Evolutionary conservation across 37 sponge, comb jelly and placozoan species (phyloP), one percentile per base, ranked within the genome.

Genomic region (Theonella swinhoei): DNA sequence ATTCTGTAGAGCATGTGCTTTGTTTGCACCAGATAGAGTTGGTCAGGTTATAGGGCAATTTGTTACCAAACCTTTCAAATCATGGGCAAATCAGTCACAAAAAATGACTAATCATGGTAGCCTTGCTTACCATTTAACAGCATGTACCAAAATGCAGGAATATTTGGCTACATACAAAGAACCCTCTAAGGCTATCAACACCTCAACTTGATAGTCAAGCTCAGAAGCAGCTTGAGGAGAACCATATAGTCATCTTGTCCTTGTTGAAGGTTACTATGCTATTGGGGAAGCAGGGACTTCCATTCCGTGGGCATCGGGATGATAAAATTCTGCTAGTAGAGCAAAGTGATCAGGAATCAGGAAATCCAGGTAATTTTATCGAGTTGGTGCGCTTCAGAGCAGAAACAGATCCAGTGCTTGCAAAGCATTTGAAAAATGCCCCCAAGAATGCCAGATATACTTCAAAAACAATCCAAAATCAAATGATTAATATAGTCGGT

Each of bases 401-500:
- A 32, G 84, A 91, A 34, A 91, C 87, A 47, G 92, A 91, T 66
- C 26, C 83, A 3, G 63, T 76, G 68, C 78, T 91, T 17, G 33
- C 71, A 30, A 31, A 68, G 4, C 68, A 78, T 61, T 58, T 87
- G 11, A 68, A 42, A n/a, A 85, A 75, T 24, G 84, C 79, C 11
- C 92, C 92, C 39, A 42, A 42, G 61, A 91, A 87, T 91, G 92
- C 92, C 31, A 39, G 68, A 23, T 87, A 87, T 67, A 91, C 92
- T 59, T 91, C 92, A 14, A 91, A 91, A 42, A 91, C 92, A 5
- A 91, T 87, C 26, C 87, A 91, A 81, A 91, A 87, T 81, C 77
- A 91, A 69, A 22, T 91, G 74, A 64, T 91, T 19, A 68, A 40
- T 54, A 80, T 87, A 24, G 42, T 63, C 25, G 86, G 86, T 4